Conservation (phyloP, 2,888 invertebrate species). For the Limenitis arthemis region DNA sequence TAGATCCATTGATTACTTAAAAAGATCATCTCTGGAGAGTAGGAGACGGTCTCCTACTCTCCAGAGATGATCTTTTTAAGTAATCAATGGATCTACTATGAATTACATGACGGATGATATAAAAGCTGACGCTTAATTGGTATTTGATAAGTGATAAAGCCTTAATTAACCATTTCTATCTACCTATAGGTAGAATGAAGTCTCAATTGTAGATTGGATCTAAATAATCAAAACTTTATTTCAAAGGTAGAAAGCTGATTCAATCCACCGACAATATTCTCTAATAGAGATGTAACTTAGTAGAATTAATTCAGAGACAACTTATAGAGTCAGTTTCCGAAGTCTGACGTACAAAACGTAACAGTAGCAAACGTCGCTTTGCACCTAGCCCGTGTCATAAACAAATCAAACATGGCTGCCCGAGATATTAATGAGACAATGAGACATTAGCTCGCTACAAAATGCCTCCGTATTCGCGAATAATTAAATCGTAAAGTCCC, state of each 20-base stretch:
- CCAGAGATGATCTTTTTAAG: constrained; percentile 1
- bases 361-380: constrained; percentile 34
- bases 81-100: background rate
- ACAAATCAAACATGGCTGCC: constrained; percentile 71
- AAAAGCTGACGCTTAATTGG: no score
- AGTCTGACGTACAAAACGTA: constrained; percentile 34
- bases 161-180: no score
- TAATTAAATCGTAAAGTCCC: constrained; percentile 73
- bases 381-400: constrained; percentile 64
- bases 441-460: constrained; percentile 72
- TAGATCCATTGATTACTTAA: no score
- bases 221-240: no score
- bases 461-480: constrained; percentile 72
- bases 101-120: background rate
- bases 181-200: no score
- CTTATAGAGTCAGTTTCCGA: constrained; percentile 32
- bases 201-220: no score
- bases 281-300: constrained; percentile 25
- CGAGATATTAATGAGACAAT: constrained; percentile 72
- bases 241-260: background rate
- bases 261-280: constrained; percentile 4
- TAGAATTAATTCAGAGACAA: constrained; percentile 35
- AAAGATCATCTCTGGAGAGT: no score
- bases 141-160: no score
- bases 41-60: background rate